A percentile compares a stretch with the other conserved stretches of the same genome.
phyloP scores from a whole-genome alignment of 2,113 vertebrate genomes.

The Agelaius tricolor region DNA sequence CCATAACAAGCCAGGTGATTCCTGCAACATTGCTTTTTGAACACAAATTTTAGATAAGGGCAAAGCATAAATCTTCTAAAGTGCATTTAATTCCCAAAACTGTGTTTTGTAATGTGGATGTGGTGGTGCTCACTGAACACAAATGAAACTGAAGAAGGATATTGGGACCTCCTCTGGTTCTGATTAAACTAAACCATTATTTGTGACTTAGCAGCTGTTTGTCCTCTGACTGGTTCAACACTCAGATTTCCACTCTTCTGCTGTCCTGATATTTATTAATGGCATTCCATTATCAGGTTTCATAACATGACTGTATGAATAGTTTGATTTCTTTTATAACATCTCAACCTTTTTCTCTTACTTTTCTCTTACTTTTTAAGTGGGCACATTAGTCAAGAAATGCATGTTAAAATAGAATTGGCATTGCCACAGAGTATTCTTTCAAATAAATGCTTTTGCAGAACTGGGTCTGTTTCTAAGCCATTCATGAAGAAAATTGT shows the following conservation, averaged over 20 bases:
- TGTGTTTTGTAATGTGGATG: conserved; percentile 49
- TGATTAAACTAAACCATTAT: conserved; percentile 71
- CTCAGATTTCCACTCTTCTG: conserved; percentile 80
- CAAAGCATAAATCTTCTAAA: conserved; percentile 70
- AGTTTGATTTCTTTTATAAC: conserved; percentile 76
- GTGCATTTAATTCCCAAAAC: conserved; percentile 78
- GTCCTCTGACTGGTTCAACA: conserved; percentile 75
- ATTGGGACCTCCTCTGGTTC: neutral
- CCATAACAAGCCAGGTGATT: conserved; percentile 68
- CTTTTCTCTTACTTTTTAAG: conserved; percentile 68
- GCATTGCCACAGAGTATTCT: conserved; percentile 78
- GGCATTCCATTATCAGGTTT: conserved; percentile 75
- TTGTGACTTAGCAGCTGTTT: conserved; percentile 76
- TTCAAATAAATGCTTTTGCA: conserved; percentile 80
- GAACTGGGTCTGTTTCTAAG: neutral
- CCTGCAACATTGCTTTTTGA: conserved; percentile 71
- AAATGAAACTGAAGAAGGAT: conserved; percentile 70
- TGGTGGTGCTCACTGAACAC: conserved; percentile 76
- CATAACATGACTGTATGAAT: conserved; percentile 79
- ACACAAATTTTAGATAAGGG: conserved; percentile 75
- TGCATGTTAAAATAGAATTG: conserved; percentile 63
- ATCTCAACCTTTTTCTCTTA: conserved; percentile 77
- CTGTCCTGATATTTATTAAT: conserved; percentile 80
- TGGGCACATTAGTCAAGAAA: conserved; percentile 80
- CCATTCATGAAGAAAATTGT: neutral